Conservation (phyloP, 2,113 vertebrate species). For the Excalfactoria chinensis region DNA sequence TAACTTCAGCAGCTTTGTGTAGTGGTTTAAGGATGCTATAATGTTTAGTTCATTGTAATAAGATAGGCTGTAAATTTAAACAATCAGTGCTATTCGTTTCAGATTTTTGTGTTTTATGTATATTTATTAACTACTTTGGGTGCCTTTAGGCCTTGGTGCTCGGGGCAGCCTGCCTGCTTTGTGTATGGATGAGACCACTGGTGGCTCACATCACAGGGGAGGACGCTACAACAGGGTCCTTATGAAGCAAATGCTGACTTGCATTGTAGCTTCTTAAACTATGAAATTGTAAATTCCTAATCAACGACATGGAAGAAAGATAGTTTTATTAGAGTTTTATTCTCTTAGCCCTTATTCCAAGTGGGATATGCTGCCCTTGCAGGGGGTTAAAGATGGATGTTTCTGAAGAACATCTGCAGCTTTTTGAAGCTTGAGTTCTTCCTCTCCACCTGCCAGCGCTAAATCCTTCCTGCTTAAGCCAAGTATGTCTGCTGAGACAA, state of each 20-base stretch:
- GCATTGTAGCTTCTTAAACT: constrained; percentile 11
- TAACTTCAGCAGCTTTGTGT: constrained; percentile 14
- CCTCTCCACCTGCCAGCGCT: background rate
- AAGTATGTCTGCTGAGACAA: background rate
- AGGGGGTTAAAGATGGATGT: background rate
- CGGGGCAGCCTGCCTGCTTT: background rate
- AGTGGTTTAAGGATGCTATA: constrained; percentile 24
- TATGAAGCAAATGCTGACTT: constrained; percentile 20
- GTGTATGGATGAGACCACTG: background rate
- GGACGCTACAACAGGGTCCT: background rate
- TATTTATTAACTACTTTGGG: constrained; percentile 61
- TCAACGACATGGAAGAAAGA: background rate
- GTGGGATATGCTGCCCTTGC: background rate
- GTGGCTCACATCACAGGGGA: background rate
- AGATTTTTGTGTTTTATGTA: constrained; percentile 40
- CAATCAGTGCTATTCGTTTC: constrained; percentile 36
- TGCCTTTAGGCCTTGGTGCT: constrained; percentile 28
- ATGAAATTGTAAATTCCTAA: constrained; percentile 14
- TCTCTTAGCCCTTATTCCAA: background rate
- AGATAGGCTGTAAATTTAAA: constrained; percentile 40
- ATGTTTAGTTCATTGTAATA: constrained; percentile 43
- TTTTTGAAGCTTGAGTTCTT: background rate
- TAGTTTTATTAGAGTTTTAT: background rate
- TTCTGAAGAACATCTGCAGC: accelerated
- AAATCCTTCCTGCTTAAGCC: background rate